Evolutionary conservation across 2,113 vertebrate species (phyloP).

Genomic region (Atlantisia rogersi): DNA sequence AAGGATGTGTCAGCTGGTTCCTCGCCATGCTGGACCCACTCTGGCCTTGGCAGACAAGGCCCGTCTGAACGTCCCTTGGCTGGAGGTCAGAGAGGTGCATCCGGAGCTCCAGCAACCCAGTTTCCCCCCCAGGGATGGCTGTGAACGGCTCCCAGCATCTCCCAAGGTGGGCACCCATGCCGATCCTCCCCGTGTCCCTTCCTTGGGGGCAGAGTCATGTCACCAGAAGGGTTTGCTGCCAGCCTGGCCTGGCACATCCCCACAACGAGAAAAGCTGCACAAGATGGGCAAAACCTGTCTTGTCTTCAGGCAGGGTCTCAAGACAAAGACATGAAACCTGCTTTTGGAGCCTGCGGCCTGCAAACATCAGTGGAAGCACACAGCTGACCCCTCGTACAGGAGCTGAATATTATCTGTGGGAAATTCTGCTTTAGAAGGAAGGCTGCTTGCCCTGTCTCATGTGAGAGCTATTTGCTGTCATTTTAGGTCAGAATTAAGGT

Average conservation of each 20-base stretch:
- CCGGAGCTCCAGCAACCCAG: neutral
- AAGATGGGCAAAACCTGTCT: neutral
- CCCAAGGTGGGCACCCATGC: neutral
- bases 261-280: neutral
- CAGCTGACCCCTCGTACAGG: neutral
- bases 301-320: neutral
- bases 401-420: neutral
- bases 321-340: neutral
- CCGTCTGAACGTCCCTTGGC: fast-evolving
- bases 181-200: fast-evolving
- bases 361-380: neutral
- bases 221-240: fast-evolving
- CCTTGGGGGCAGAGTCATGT: neutral
- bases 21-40: neutral
- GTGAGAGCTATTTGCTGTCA: neutral
- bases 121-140: neutral
- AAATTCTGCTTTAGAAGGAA: neutral
- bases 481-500: slow-evolving; percentile 1
- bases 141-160: neutral
- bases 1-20: slow-evolving; percentile 2
- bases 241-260: neutral
- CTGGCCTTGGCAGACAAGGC: neutral
- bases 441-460: neutral
- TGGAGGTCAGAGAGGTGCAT: neutral
- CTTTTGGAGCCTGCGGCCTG: neutral